phyloP scores from a whole-genome alignment of 2,888 invertebrate genomes.

The Polydrusus pterygomalis region DNA sequence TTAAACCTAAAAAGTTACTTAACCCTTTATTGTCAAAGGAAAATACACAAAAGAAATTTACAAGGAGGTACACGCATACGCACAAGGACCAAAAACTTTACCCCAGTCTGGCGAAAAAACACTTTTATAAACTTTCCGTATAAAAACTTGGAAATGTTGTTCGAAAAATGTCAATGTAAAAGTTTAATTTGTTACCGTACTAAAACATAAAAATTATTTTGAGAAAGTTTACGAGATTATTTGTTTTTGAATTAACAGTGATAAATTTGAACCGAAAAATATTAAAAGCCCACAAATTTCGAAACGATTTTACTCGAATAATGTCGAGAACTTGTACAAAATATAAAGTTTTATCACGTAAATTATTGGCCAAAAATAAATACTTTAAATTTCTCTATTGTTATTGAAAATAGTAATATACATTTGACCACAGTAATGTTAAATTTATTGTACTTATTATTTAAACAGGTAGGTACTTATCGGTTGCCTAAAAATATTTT shows the following conservation, averaged over 20 bases:
- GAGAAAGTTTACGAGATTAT: neutral
- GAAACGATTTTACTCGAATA: neutral
- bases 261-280: neutral
- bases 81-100: neutral
- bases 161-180: neutral
- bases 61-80: neutral
- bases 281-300: neutral
- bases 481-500: no score
- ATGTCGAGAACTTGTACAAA: neutral
- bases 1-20: no score
- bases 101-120: neutral
- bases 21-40: no score
- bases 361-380: neutral
- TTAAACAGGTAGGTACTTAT: no score
- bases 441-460: no score
- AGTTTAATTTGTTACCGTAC: conserved; percentile 1
- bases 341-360: no score
- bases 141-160: conserved; percentile 5
- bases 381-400: no score
- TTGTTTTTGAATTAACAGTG: neutral
- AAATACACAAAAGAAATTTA: neutral
- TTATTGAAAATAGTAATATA: no score
- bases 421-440: no score
- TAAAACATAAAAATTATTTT: conserved; percentile 1
- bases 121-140: neutral